Conservation (phyloP, 2,797 vertebrate genomes). For the Chloroceryle amazona region DNA sequence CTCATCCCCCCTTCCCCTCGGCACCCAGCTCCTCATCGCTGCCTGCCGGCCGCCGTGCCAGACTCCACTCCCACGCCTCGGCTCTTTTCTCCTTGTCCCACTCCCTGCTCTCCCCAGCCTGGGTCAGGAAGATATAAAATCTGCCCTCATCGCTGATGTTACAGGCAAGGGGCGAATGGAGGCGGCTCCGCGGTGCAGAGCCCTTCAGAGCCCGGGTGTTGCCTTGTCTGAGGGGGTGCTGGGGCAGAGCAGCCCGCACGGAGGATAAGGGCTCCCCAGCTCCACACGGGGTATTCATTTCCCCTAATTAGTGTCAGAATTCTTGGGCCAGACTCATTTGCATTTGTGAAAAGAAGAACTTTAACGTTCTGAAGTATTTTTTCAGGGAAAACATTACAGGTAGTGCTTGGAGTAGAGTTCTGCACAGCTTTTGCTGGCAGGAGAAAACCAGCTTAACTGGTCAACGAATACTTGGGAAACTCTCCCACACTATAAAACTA, state of each 20-base stretch:
- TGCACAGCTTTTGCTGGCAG: not conserved
- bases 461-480: not conserved
- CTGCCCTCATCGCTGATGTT: accelerated
- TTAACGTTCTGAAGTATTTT: not conserved
- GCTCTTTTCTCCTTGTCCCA: not conserved
- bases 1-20: not conserved
- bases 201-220: not conserved
- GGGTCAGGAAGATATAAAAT: not conserved
- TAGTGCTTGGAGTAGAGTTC: not conserved
- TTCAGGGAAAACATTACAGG: accelerated
- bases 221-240: too few relatives aligned
- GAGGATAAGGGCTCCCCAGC: not conserved
- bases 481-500: not conserved
- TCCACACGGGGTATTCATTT: accelerated
- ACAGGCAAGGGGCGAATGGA: accelerated
- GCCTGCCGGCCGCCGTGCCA: not conserved
- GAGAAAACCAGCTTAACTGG: not conserved
- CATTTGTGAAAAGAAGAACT: not conserved
- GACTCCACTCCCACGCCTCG: not conserved
- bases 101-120: not conserved
- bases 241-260: not conserved
- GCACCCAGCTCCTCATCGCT: not conserved
- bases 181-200: not conserved
- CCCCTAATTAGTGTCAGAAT: accelerated
- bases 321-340: not conserved